Evolutionary conservation across 1,140 invertebrate species (phyloP), one percentile per base, ranked within the genome.

Genomic region (Apis laboriosa): DNA sequence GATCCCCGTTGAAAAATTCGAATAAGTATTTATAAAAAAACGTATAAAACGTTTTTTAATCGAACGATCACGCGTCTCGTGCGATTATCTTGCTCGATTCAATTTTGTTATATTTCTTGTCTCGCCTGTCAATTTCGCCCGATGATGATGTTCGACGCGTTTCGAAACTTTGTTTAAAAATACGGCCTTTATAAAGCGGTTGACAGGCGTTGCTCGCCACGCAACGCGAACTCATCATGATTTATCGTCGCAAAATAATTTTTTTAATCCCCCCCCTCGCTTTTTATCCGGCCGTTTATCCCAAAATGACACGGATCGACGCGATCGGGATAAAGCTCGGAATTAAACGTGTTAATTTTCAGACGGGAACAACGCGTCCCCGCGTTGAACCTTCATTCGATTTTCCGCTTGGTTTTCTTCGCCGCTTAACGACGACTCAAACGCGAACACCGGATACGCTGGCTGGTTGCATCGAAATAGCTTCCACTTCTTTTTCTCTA

Each of bases 341-440:
- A 55, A 72, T 55, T 24, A 55, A 73, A 63, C 77, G 49, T 34
- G 68, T 80, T 80, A 73, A 68, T 80, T 73, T 73, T 73, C 55
- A 53, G 43, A 63, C 53, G 55, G 34, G 17, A 28, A n/a, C 21
- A 2, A 17, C 53, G n/a, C 66, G 56, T 53, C 55, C n/a, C 77
- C 58, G 51, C 7, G 24, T 15, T 56, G 17, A 58, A 56, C 51
- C 13, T 49, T 74, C 60, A 49, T 43, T 74, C 13, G 71, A 66
- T 66, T 66, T 80, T 51, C 21, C 28, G 66, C 67, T 79, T 51
- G 53, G 72, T 43, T 74, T 74, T 74, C 72, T 74, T 74, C 72
- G 72, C 56, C 72, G 72, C 72, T 74, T 74, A 74, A 61, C 61
- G 17, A 34, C 72, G 19, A 60, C 55, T 43, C 56, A 13, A 60